Evolutionary conservation across 2,113 vertebrate species (phyloP).

Genomic region (Megaceryle torquata): DNA sequence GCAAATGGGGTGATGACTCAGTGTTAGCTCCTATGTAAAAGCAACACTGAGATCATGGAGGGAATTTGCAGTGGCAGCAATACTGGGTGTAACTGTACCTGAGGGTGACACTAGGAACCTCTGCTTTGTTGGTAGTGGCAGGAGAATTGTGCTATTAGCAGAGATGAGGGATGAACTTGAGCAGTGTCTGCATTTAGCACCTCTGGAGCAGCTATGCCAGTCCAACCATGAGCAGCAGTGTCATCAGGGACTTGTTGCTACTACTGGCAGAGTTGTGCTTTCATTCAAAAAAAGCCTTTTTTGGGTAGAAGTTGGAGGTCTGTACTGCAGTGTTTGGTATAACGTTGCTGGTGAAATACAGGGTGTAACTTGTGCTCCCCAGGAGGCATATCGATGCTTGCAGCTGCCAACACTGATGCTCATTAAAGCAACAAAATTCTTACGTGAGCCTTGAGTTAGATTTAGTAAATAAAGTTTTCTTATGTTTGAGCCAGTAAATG

Average conservation of each 20-base stretch:
- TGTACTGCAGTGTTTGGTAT: background rate
- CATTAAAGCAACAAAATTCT: background rate
- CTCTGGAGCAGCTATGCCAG: background rate
- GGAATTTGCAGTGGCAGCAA: conserved; percentile 18
- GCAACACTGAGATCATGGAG: background rate
- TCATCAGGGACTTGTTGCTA: background rate
- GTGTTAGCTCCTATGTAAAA: background rate
- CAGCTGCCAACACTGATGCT: background rate
- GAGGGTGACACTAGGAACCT: background rate
- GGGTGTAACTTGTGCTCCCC: background rate
- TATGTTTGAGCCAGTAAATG: background rate
- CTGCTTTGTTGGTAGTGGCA: background rate
- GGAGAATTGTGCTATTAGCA: background rate
- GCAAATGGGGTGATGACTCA: background rate
- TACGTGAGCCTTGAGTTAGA: background rate
- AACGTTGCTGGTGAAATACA: background rate
- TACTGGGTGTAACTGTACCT: background rate
- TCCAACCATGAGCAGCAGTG: background rate
- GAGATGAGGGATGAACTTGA: background rate
- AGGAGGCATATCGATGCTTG: accelerated
- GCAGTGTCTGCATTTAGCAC: background rate
- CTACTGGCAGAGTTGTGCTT: background rate
- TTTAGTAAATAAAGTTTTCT: background rate
- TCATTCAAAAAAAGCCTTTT: background rate
- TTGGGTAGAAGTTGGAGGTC: background rate